Evolutionary conservation across 2,113 vertebrate species (phyloP), one percentile per base, ranked within the genome.

Genomic region (Noctilio leporinus): DNA sequence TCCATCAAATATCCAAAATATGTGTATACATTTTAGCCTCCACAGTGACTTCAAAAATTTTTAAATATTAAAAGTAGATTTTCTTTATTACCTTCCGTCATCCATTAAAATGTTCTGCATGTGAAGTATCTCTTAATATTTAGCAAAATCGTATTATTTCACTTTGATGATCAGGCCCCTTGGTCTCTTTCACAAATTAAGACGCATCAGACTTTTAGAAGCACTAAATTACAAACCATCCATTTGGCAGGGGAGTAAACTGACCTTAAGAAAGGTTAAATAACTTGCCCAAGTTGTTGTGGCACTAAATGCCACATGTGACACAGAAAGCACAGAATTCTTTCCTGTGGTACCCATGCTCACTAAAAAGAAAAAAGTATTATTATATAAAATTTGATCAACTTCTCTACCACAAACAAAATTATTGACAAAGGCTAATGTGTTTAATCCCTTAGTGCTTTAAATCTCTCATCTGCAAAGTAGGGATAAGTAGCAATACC

Each of bases 351-450:
- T 86, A 55, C 57, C 20, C 26, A 55, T 62, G 62, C 16, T 88
- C 33, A 10, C 9, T 55, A 38, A 49, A 88, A 91, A 77, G n/a
- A 91, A 89, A 83, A 76, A 65, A 4, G 47, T 69, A 88, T 33
- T 35, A 5, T 24, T 38, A 89, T 38, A 89, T 38, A 86, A 81
- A 75, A 69, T n/a, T n/a, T 2, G 9, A 51, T 33, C 35, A 43
- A 87, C 7, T 73, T 62, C 87, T 83, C 55, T 65, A 17, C 47
- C 33, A 90, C 64, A 45, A 85, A 81, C n/a, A 86, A 92, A 95
- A 89, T 76, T 51, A 93, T 11, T 94, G 43, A 70, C 65, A 92
- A 81, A 94, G 72, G 55, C 77, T 47, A 95, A 85, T 40, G 62
- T 84, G 57, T 49, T 57, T 83, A 84, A 82, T 70, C 24, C 4